These are phyloP conservation scores for Uloborus diversus DNA, from an alignment of 1,140 invertebrate genomes.

Conservation along the genomic window DNA sequence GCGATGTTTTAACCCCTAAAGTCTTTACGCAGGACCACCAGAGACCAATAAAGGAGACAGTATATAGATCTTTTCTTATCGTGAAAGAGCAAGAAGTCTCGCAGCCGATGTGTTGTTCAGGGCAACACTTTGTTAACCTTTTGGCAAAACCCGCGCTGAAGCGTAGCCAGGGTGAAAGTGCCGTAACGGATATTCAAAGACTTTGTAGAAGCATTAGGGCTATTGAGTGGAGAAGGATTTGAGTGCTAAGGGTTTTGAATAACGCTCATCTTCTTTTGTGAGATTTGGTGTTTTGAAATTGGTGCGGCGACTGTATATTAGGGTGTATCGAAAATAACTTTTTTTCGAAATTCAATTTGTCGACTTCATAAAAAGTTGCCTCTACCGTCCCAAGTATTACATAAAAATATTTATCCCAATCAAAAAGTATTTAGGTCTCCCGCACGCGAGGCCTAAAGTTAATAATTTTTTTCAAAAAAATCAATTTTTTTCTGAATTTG, in stretches of 20 bases:
- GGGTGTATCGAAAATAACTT: neutral
- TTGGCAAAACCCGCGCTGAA: neutral
- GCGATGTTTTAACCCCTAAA: neutral
- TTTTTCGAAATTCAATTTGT: neutral
- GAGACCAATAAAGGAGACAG: slow-evolving; percentile 44
- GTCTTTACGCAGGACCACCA: slow-evolving; percentile 7
- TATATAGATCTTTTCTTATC: slow-evolving; percentile 49
- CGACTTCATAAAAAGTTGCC: neutral
- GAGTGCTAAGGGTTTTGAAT: neutral
- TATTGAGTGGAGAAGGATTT: slow-evolving; percentile 22
- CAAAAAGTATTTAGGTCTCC: too few species aligned
- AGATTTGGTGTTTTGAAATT: too few species aligned
- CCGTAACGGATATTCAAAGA: slow-evolving; percentile 24
- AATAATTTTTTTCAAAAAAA: too few species aligned
- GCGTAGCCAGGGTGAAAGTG: slow-evolving; percentile 26
- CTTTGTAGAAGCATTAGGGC: slow-evolving; percentile 3
- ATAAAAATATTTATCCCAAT: neutral
- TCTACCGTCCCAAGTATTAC: neutral
- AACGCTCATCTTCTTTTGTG: too few species aligned
- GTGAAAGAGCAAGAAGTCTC: slow-evolving; percentile 25
- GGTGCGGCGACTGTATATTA: neutral
- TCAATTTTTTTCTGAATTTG: too few species aligned
- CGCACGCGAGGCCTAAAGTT: too few species aligned
- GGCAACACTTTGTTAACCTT: neutral
- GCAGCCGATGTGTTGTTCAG: neutral